Conservation (phyloP, 2,113 vertebrate genomes). For the Motacilla tschutschensis region DNA sequence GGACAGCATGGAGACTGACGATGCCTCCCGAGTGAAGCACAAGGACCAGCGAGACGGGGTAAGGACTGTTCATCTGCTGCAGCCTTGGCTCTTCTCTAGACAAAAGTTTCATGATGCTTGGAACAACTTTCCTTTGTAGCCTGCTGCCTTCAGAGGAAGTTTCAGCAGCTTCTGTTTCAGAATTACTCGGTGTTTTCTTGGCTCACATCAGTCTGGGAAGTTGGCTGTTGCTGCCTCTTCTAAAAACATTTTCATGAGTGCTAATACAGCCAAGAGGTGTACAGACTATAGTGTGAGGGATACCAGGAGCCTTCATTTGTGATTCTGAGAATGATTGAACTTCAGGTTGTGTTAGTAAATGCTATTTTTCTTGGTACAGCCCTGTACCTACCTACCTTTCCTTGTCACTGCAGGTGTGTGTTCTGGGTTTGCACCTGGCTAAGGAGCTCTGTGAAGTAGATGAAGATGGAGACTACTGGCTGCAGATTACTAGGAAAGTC, state of each 20-base stretch:
- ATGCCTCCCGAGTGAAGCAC: constrained; percentile 74
- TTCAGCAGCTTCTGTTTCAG: not conserved
- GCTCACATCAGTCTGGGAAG: not conserved
- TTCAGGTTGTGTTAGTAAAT: not conserved
- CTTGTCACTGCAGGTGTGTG: constrained; percentile 83
- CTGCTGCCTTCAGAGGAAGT: not conserved
- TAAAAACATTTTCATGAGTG: not conserved
- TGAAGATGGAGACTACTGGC: constrained; percentile 90
- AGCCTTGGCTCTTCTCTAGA: not conserved
- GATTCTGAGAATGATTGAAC: not conserved
- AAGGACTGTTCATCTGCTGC: not conserved
- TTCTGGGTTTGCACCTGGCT: constrained; percentile 90
- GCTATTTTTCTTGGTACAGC: not conserved
- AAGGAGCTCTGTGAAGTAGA: constrained; percentile 94
- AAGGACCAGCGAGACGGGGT: constrained; percentile 95
- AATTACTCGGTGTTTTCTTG: not conserved
- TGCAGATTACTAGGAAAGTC: constrained; percentile 86
- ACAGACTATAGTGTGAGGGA: not conserved
- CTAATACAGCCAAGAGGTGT: not conserved
- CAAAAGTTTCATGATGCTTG: not conserved
- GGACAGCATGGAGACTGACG: constrained; percentile 96
- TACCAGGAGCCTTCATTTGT: not conserved
- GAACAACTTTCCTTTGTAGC: not conserved
- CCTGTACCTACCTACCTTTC: not conserved
- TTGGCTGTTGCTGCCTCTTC: not conserved